These are phyloP conservation scores for Poecilia latipinna DNA, from an alignment of 2,113 vertebrate species.

Conservation along the genomic window DNA sequence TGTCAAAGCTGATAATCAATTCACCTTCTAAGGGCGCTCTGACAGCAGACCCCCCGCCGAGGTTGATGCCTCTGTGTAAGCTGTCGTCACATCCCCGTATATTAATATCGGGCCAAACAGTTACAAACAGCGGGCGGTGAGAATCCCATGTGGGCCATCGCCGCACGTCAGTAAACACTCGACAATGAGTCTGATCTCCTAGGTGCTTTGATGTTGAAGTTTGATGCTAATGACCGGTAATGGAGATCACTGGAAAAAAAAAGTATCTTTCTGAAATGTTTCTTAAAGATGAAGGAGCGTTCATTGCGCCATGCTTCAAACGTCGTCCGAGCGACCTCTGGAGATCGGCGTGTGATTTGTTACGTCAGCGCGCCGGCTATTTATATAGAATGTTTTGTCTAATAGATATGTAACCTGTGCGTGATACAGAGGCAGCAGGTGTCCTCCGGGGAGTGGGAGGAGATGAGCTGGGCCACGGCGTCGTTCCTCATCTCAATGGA, in stretches of 20 bases:
- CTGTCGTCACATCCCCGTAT: constrained; percentile 53
- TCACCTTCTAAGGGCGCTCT: constrained; percentile 72
- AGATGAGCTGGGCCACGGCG: constrained; percentile 82
- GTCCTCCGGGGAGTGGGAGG: constrained; percentile 76
- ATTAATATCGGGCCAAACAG: constrained; percentile 62
- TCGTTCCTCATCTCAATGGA: constrained; percentile 88
- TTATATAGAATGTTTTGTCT: constrained; percentile 17
- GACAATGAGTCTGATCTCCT: constrained; percentile 39
- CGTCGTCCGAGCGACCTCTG: constrained; percentile 54
- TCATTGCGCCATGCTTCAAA: constrained; percentile 28
- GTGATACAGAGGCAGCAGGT: constrained; percentile 72
- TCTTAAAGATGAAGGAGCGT: constrained; percentile 42
- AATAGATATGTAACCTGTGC: constrained; percentile 55
- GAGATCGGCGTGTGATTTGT: constrained; percentile 43
- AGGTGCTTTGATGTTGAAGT: constrained; percentile 57
- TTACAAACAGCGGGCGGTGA: constrained; percentile 56
- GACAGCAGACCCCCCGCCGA: constrained; percentile 68
- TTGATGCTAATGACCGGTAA: constrained; percentile 66
- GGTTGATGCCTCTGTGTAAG: constrained; percentile 47
- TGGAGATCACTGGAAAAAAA: constrained; percentile 16
- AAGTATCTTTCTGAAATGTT: constrained; percentile 39
- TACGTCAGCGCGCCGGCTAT: constrained; percentile 19
- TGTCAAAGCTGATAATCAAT: constrained; percentile 81
- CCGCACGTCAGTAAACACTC: constrained; percentile 41
- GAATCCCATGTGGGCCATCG: constrained; percentile 32